A percentile compares a stretch with the other conserved stretches of the same genome.
Evolutionary conservation across 2,888 invertebrate genomes (phyloP).

Genomic region (Embidobia sp.): DNA sequence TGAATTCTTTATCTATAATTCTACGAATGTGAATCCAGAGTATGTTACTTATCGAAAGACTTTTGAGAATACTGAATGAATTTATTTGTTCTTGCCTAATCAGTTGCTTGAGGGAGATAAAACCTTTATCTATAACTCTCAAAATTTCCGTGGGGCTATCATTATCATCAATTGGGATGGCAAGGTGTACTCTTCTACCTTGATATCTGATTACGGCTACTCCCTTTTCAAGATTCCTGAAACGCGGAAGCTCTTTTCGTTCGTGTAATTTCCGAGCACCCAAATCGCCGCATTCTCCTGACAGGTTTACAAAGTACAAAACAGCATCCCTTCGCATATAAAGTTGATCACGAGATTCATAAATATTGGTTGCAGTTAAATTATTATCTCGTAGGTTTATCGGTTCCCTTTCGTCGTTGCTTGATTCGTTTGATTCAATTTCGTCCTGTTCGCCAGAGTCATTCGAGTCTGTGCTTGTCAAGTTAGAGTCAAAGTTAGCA

Average conservation of each 20-base stretch:
- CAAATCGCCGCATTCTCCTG: neutral
- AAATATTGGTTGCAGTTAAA: neutral
- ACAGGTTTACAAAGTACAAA: neutral
- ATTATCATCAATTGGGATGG: neutral
- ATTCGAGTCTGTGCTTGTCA: too few species aligned
- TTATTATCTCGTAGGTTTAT: neutral
- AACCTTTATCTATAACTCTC: neutral
- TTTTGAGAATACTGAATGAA: neutral
- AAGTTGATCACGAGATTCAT: neutral
- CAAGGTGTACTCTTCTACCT: neutral
- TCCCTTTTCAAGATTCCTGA: neutral
- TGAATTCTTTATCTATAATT: neutral
- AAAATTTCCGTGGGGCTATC: neutral
- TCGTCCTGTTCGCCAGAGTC: too few species aligned
- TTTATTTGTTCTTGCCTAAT: neutral
- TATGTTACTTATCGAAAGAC: neutral
- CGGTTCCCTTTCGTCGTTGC: neutral
- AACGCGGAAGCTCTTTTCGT: neutral
- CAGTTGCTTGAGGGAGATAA: neutral
- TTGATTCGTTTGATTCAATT: neutral
- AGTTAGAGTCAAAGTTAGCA: too few species aligned
- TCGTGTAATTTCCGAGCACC: neutral
- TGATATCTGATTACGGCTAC: too few species aligned
- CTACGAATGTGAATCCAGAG: neutral
- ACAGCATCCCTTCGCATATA: constrained; percentile 1